Evolutionary conservation across 2,888 invertebrate species (phyloP).

Genomic region (Neuroscelio doddi): DNA sequence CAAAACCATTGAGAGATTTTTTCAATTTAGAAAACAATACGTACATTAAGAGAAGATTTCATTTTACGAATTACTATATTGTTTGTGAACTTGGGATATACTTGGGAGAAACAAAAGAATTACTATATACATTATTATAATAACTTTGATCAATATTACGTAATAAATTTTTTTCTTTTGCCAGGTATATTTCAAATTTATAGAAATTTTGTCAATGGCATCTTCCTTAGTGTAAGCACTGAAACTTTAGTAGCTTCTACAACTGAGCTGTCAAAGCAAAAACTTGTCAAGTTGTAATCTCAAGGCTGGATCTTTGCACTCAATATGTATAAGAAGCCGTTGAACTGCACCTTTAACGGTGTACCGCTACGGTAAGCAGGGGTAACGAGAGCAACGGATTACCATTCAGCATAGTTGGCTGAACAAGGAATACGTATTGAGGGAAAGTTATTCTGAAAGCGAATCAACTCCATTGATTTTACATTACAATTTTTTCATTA

Average conservation of each 20-base stretch:
- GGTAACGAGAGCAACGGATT: not conserved
- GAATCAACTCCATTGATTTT: not conserved
- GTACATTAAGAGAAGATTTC: too few relatives aligned
- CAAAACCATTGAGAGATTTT: too few relatives aligned
- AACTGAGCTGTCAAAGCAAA: not conserved
- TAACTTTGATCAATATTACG: too few relatives aligned
- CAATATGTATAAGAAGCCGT: not conserved
- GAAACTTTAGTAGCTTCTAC: not conserved
- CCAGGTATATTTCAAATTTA: too few relatives aligned
- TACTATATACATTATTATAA: too few relatives aligned
- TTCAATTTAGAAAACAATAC: too few relatives aligned
- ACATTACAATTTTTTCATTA: not conserved
- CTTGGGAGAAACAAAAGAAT: too few relatives aligned
- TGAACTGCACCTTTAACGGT: not conserved
- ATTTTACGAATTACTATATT: too few relatives aligned
- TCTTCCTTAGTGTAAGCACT: too few relatives aligned
- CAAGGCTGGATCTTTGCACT: not conserved
- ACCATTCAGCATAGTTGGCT: not conserved
- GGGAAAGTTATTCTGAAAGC: not conserved
- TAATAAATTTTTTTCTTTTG: too few relatives aligned
- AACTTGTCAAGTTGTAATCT: not conserved
- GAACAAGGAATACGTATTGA: not conserved
- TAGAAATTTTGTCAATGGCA: too few relatives aligned
- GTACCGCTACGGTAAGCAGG: not conserved
- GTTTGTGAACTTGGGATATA: too few relatives aligned